A percentile compares a stretch with the other conserved stretches of the same genome.
Conservation (phyloP, 2,797 vertebrate genomes). For the Squalus acanthias region DNA sequence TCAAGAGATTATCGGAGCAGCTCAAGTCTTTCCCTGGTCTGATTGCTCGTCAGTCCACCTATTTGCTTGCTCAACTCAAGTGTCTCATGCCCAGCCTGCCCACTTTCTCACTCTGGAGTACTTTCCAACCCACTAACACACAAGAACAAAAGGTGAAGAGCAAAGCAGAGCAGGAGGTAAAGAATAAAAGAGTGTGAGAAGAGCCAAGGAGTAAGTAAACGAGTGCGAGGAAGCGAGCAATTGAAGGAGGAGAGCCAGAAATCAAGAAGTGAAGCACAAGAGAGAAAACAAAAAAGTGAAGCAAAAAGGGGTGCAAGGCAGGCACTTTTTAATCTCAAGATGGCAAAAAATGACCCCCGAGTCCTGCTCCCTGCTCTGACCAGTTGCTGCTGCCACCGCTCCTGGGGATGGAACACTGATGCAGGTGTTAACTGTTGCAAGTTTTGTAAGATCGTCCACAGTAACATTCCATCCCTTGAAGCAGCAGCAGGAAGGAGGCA, state of each 20-base stretch:
- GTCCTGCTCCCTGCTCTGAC: too few relatives aligned
- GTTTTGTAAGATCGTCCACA: neutral
- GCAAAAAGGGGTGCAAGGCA: neutral
- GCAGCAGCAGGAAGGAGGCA: neutral
- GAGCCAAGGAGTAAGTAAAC: neutral
- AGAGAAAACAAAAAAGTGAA: neutral
- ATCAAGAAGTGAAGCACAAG: neutral
- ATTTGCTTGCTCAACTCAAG: neutral
- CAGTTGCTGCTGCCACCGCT: neutral
- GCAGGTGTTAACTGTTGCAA: neutral
- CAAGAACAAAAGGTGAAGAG: neutral
- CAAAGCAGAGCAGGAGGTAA: neutral
- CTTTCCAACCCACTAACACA: neutral
- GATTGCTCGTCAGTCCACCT: neutral
- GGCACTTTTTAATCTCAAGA: neutral
- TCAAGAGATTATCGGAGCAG: neutral
- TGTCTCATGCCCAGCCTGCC: neutral
- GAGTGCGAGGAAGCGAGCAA: neutral
- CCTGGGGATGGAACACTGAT: neutral
- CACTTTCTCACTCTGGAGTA: neutral
- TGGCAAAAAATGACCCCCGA: too few relatives aligned
- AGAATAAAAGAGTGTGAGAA: neutral
- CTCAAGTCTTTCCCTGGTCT: neutral
- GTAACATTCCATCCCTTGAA: neutral
- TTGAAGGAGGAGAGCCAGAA: neutral